phyloP scores from a whole-genome alignment of 2,888 invertebrate species.

The Abscondita cerata region DNA sequence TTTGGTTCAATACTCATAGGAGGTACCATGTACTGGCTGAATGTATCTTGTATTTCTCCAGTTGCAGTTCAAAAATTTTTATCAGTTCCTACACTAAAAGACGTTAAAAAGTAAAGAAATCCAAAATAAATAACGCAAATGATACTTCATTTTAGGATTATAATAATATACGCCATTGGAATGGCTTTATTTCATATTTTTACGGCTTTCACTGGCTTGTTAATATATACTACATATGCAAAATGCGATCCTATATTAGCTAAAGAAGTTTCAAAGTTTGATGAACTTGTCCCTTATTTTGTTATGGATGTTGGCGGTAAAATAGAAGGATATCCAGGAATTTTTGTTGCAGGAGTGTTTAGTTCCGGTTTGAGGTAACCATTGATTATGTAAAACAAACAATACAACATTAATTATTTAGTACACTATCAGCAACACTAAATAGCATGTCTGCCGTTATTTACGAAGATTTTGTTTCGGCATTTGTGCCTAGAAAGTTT shows the following conservation, averaged over 20 bases:
- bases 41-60: slow-evolving; percentile 65
- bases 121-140: neutral
- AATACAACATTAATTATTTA: slow-evolving; percentile 50
- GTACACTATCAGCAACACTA: slow-evolving; percentile 69
- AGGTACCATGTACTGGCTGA: slow-evolving; percentile 63
- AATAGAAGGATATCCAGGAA: slow-evolving; percentile 74
- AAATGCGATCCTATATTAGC: slow-evolving; percentile 70
- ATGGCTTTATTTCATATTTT: slow-evolving; percentile 64
- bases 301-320: slow-evolving; percentile 71
- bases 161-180: slow-evolving; percentile 52
- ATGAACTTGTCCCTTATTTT: slow-evolving; percentile 71
- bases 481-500: slow-evolving; percentile 61
- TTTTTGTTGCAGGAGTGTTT: slow-evolving; percentile 78
- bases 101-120: slow-evolving; percentile 58
- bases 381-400: neutral
- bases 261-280: slow-evolving; percentile 63
- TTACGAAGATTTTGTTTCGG: slow-evolving; percentile 70
- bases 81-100: slow-evolving; percentile 64
- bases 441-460: slow-evolving; percentile 71
- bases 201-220: slow-evolving; percentile 66
- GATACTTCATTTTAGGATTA: slow-evolving; percentile 19
- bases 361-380: slow-evolving; percentile 71
- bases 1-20: slow-evolving; percentile 68
- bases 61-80: slow-evolving; percentile 67
- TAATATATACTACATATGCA: slow-evolving; percentile 69